Conservation (phyloP, 2,113 vertebrate species). For the Periophthalmus modestus region DNA sequence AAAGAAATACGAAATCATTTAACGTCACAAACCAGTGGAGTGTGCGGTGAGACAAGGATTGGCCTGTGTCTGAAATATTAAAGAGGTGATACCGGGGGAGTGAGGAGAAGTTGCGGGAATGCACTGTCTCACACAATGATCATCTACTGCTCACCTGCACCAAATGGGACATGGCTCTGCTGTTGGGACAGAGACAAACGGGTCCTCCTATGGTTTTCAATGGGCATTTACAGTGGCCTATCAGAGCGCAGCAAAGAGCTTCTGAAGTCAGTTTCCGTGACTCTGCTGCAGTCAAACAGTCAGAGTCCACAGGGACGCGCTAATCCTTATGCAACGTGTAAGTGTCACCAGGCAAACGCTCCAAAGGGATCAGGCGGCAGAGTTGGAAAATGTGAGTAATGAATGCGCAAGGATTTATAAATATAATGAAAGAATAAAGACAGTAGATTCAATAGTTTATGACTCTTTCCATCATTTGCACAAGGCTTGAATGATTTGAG, state of each 20-base stretch:
- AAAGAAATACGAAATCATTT: constrained; percentile 1
- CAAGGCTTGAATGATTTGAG: neutral
- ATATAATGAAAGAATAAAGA: neutral
- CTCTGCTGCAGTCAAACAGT: neutral
- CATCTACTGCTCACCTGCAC: constrained; percentile 67
- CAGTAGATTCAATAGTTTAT: neutral
- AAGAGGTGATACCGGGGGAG: constrained; percentile 56
- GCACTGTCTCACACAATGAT: constrained; percentile 71
- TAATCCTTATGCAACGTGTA: neutral
- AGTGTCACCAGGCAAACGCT: neutral
- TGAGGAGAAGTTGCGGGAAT: constrained; percentile 49
- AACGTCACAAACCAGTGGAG: constrained; percentile 11
- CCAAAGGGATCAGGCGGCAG: neutral
- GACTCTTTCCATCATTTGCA: neutral
- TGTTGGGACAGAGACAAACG: constrained; percentile 35
- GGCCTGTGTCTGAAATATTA: constrained; percentile 76
- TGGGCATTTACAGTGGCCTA: constrained; percentile 32
- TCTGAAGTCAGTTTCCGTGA: neutral
- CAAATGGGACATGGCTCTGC: constrained; percentile 31
- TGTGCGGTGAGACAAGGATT: constrained; percentile 23
- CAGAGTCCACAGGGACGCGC: neutral
- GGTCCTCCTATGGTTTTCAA: constrained; percentile 25
- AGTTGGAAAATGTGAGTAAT: neutral
- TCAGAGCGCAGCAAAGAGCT: constrained; percentile 15
- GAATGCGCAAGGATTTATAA: neutral